phyloP scores from a whole-genome alignment of 1,140 invertebrate genomes.

The Agrilus planipennis region DNA sequence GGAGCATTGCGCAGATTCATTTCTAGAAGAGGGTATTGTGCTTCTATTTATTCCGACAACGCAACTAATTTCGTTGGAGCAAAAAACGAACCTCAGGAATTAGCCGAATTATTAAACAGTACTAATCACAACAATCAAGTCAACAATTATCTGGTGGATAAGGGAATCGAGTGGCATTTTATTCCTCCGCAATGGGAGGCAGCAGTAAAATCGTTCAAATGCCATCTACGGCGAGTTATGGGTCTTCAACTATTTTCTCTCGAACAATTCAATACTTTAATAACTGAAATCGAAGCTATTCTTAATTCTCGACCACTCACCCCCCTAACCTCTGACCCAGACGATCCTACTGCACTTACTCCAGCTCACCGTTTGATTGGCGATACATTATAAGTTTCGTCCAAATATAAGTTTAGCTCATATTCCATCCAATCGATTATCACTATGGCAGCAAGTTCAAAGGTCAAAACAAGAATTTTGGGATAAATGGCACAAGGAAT shows the following conservation, averaged over 20 bases:
- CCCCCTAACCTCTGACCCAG: background rate
- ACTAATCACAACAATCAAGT: background rate
- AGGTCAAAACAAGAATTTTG: background rate
- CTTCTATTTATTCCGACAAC: too few relatives aligned
- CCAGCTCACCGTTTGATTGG: too few relatives aligned
- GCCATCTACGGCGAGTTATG: slow-evolving; percentile 22
- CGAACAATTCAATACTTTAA: slow-evolving; percentile 12
- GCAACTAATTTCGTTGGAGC: slow-evolving; percentile 18
- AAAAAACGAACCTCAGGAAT: slow-evolving; percentile 10
- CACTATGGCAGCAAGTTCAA: background rate
- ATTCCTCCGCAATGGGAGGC: too few relatives aligned
- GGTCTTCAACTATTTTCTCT: slow-evolving; percentile 11
- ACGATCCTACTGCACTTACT: too few relatives aligned
- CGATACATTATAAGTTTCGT: too few relatives aligned
- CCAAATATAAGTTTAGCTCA: too few relatives aligned
- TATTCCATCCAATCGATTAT: background rate
- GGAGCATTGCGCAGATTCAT: too few relatives aligned
- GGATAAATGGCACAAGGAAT: slow-evolving; percentile 14
- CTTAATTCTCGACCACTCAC: slow-evolving; percentile 3
- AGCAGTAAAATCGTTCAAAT: slow-evolving; percentile 31
- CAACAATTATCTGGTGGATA: background rate
- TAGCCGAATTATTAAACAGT: background rate
- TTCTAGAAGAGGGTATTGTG: too few relatives aligned
- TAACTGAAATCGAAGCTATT: slow-evolving; percentile 1
- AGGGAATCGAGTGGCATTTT: too few relatives aligned